Percentiles rank a stretch among this genome's conserved stretches.
Evolutionary conservation across 2,113 vertebrate species (phyloP).

Genomic region (Onychorhynchus coronatus): DNA sequence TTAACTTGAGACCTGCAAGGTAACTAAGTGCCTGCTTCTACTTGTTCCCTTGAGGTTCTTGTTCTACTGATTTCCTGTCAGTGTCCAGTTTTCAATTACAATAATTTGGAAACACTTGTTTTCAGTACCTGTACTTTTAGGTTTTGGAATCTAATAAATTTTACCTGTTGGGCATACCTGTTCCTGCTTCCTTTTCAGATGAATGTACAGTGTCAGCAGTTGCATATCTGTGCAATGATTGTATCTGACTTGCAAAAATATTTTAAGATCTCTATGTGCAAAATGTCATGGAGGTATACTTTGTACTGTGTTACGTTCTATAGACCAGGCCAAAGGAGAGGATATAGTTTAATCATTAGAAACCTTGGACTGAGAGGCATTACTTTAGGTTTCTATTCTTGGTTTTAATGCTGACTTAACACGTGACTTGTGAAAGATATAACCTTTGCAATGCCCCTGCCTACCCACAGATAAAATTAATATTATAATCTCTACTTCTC

Average conservation of each 20-base stretch:
- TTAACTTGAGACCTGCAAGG: conserved; percentile 47
- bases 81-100: conserved; percentile 27
- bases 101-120: neutral
- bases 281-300: neutral
- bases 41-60: conserved; percentile 19
- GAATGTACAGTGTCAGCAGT: neutral
- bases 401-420: conserved; percentile 31
- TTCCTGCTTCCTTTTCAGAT: neutral
- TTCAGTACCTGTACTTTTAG: conserved; percentile 23
- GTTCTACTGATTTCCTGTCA: conserved; percentile 44
- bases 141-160: conserved; percentile 25
- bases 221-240: neutral
- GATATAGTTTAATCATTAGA: conserved; percentile 55
- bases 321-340: conserved; percentile 8
- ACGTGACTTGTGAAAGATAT: conserved; percentile 26
- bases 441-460: neutral
- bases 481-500: conserved; percentile 4
- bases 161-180: neutral
- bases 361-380: conserved; percentile 9
- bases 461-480: neutral
- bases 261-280: neutral
- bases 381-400: conserved; percentile 52
- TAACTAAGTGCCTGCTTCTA: conserved; percentile 43
- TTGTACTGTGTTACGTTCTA: neutral
- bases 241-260: neutral